Conservation (phyloP, 2,797 vertebrate species). For the Syngnathus acus region DNA sequence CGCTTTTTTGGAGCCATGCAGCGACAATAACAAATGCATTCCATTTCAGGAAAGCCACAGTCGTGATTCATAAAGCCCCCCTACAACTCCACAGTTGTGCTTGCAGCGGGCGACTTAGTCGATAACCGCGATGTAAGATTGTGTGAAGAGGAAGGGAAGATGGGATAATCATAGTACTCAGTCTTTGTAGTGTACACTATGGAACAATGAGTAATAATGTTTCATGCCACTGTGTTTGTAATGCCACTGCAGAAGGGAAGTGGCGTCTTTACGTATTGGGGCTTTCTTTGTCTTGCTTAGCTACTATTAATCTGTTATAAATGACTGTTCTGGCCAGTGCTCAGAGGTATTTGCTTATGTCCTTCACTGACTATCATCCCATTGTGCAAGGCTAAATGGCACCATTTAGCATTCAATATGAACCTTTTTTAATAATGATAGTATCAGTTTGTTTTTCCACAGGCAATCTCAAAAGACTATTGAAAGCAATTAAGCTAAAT, state of each 20-base stretch:
- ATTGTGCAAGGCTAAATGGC: conserved; percentile 28
- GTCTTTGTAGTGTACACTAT: conserved; percentile 52
- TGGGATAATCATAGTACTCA: conserved; percentile 35
- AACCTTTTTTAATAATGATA: conserved; percentile 49
- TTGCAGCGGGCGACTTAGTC: conserved; percentile 40
- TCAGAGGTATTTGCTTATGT: conserved; percentile 19
- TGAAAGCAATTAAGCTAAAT: conserved; percentile 60
- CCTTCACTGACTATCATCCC: conserved; percentile 41
- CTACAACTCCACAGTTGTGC: conserved; percentile 40
- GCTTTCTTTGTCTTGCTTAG: neutral
- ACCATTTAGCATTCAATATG: conserved; percentile 49
- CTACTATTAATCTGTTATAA: conserved; percentile 14
- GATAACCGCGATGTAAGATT: conserved; percentile 47
- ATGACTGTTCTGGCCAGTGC: conserved; percentile 14
- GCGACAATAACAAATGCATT: conserved; percentile 41
- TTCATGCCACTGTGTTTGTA: conserved; percentile 48
- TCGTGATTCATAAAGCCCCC: conserved; percentile 35
- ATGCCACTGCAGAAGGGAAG: conserved; percentile 45
- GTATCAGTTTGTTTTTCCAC: conserved; percentile 56
- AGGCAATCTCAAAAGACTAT: conserved; percentile 40
- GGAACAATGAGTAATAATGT: conserved; percentile 52
- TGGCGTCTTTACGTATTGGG: conserved; percentile 2
- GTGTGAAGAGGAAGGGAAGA: conserved; percentile 16
- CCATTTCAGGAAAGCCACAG: conserved; percentile 30
- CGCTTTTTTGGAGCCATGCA: conserved; percentile 6